phyloP scores from a whole-genome alignment of 2,797 vertebrate species.

The Pangasius macronema region DNA sequence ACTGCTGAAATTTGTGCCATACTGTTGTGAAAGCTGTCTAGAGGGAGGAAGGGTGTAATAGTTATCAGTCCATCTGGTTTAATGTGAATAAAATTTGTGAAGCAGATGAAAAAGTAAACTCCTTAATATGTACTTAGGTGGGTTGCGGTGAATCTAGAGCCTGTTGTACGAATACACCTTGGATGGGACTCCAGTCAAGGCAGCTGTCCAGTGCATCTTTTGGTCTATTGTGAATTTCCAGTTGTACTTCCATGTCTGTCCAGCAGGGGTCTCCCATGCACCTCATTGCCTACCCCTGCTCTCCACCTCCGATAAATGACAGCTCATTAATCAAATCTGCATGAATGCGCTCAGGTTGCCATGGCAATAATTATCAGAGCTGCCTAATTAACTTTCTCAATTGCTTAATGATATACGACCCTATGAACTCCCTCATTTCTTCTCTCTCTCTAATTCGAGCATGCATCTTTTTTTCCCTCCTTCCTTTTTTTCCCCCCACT shows the following conservation, averaged over 20 bases:
- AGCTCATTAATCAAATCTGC: slow-evolving; percentile 82
- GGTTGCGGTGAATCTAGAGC: background rate
- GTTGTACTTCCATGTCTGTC: slow-evolving; percentile 54
- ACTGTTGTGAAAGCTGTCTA: background rate
- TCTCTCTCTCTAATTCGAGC: slow-evolving; percentile 70
- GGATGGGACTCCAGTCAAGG: background rate
- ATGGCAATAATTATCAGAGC: slow-evolving; percentile 83
- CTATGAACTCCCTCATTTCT: slow-evolving; percentile 75
- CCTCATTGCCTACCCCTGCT: slow-evolving; percentile 57
- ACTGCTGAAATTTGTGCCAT: background rate
- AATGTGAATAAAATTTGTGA: slow-evolving; percentile 7
- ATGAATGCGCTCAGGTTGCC: slow-evolving; percentile 80
- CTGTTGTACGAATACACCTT: background rate
- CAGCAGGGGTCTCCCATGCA: slow-evolving; percentile 74
- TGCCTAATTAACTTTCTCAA: slow-evolving; percentile 83
- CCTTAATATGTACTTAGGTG: background rate
- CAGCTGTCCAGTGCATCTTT: background rate
- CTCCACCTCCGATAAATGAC: slow-evolving; percentile 69
- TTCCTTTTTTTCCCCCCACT: slow-evolving; percentile 58
- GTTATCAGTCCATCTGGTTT: slow-evolving; percentile 1
- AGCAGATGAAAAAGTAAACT: background rate
- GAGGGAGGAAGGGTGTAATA: background rate
- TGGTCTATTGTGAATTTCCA: background rate
- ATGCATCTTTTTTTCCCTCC: slow-evolving; percentile 58
- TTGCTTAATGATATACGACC: slow-evolving; percentile 83